Evolutionary conservation across 2,113 vertebrate species (phyloP), one percentile per base, ranked within the genome.

Genomic region (Hemiprocne comata): DNA sequence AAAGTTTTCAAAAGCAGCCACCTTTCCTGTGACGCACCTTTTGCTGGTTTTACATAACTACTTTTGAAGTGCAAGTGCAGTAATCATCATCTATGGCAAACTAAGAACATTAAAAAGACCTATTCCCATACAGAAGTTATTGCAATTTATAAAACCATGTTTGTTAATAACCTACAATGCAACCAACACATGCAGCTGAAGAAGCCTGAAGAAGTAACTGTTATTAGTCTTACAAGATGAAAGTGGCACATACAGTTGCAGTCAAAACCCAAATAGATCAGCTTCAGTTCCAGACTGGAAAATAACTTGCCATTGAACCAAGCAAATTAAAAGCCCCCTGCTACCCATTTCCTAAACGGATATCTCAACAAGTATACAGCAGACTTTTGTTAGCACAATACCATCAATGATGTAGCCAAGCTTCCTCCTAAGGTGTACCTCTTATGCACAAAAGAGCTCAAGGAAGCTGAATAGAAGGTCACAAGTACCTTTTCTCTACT

Each of bases 1-100:
- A 94, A 94, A 83, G 64, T 90, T 93, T 87, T 77, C 87, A 84
- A 84, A 92, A 29, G 44, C 78, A 70, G 70, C 54, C 93, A 31
- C 66, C 34, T 82, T 89, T 91, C 13, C 50, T 3, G 0, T n/a
- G 31, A 85, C 74, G 94, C 38, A 65, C 44, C 62, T 95, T 87
- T 87, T 33, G 31, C 70, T 82, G 62, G 13, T 89, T 89, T 93
- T 93, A 85, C 58, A 33, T 72, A 65, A 65, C 60, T 71, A 38
- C 51, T 80, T 87, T 44, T 77, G 60, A 77, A 94, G 67, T 73
- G 8, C 42, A 70, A 94, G 36, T 26, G 15, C 46, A 61, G 46
- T 71, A 70, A 83, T 76, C 26, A 46, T 48, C 16, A 66, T 55
- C 70, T 51, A 12, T 19, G 9, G 71, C 54, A 88, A 82, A 76